A percentile compares a stretch with the other conserved stretches of the same genome.
phyloP scores from a whole-genome alignment of 2,113 vertebrate species.

The Centropus unirufus region DNA sequence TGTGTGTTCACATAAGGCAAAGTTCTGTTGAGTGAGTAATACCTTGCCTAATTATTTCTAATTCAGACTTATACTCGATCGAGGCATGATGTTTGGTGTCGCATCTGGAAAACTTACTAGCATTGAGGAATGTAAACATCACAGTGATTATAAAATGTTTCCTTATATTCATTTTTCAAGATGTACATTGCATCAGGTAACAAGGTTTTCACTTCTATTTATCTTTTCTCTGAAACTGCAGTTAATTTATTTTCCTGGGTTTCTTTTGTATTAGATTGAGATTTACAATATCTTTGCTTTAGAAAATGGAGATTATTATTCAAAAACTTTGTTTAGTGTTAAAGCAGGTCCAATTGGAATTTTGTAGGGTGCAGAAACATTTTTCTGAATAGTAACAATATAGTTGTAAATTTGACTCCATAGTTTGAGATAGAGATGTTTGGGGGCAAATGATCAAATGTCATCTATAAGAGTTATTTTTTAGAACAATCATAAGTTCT shows the following conservation, averaged over 20 bases:
- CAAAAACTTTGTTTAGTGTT: neutral
- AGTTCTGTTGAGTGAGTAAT: neutral
- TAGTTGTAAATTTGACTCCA: neutral
- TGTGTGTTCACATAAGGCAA: neutral
- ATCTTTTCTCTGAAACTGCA: neutral
- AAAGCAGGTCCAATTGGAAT: neutral
- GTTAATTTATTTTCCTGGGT: neutral
- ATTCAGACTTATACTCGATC: neutral
- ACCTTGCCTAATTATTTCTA: neutral
- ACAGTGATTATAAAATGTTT: neutral
- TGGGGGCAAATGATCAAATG: neutral
- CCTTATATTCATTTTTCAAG: neutral
- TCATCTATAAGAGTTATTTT: neutral
- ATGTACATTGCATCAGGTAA: neutral
- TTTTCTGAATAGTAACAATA: neutral
- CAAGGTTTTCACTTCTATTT: neutral
- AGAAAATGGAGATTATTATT: neutral
- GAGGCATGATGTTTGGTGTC: neutral
- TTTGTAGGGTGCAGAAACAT: neutral
- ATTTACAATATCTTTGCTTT: conserved; percentile 29
- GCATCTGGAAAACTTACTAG: neutral
- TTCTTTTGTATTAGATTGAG: conserved; percentile 7
- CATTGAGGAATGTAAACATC: neutral
- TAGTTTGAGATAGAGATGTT: neutral
- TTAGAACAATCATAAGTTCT: neutral